Evolutionary conservation across 2,797 vertebrate genomes (phyloP), one percentile per base, ranked within the genome.

Genomic region (Phoxinus dragarum): DNA sequence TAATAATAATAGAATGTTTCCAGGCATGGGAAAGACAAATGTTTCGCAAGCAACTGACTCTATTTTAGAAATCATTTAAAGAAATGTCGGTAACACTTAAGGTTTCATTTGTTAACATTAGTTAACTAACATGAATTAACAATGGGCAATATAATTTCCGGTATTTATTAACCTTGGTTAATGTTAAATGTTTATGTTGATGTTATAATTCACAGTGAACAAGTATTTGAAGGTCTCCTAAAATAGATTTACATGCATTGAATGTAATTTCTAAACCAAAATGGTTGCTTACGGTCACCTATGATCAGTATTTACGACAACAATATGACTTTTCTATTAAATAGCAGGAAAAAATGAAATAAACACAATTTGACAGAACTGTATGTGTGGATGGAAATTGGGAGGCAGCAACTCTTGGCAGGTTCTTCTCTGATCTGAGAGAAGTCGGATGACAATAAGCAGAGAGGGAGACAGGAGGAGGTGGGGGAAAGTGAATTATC

Each of bases 401-500:
- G 19, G 16, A 68, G 42, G 42, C 31, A 34, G 38, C n/a, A 49
- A 34, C 47, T 59, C 42, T 59, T 36, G 16, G 19, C 73, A 84
- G 82, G 34, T 56, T 81, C 68, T 67, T 86, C 11, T 27, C 75
- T 85, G 66, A 88, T 77, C 73, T 67, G 61, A 87, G 69, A 80
- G 23, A 86, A 84, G 79, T 77, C 54, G 6, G 74, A 54, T 59
- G 64, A 66, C 49, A 61, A 52, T 89, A 82, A 80, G 84, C 86
- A 85, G 47, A 64, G 86, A 89, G 81, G 90, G 86, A 87, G 88
- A 84, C 83, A 79, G 77, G 69, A 77, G 36, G 69, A 89, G 84
- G 69, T 19, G 76, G 61, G 86, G 86, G 88, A 87, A 86, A 90
- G 85, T 89, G 88, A 90, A 93, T 94, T 94, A 94, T 94, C 94